A percentile compares a stretch with the other conserved stretches of the same genome.
Conservation (phyloP, 2,113 vertebrate species). For the Ellobius talpinus region DNA sequence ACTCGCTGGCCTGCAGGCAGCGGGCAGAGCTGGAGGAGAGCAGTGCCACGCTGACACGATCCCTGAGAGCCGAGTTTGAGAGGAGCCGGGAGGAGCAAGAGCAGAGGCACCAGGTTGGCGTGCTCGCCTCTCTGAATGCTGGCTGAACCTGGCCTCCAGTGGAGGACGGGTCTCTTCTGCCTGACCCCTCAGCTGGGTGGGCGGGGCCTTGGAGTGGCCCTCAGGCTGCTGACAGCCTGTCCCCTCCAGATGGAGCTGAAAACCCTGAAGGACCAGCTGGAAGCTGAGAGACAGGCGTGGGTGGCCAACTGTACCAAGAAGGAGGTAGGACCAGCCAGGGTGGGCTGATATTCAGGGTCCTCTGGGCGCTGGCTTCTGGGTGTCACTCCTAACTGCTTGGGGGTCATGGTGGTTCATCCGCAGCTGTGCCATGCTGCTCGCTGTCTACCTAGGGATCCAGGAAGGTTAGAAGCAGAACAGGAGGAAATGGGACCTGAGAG, state of each 20-base stretch:
- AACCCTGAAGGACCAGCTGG: slow-evolving; percentile 90
- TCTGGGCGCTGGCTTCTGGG: accelerated
- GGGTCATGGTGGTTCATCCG: background rate
- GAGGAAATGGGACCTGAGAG: background rate
- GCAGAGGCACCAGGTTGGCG: slow-evolving; percentile 91
- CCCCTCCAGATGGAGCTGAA: slow-evolving; percentile 88
- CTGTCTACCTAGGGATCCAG: accelerated
- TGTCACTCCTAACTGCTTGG: accelerated
- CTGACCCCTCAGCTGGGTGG: background rate
- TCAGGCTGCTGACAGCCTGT: background rate
- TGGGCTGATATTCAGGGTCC: accelerated
- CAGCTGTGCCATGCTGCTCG: background rate
- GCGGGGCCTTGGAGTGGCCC: background rate
- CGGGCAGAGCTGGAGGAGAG: slow-evolving; percentile 92
- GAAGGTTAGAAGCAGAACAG: background rate
- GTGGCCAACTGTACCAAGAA: slow-evolving; percentile 94
- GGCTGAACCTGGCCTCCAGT: no score
- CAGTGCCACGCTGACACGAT: slow-evolving; percentile 86
- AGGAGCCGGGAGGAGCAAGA: slow-evolving; percentile 94
- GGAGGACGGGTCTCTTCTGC: background rate
- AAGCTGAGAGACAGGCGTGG: slow-evolving; percentile 94
- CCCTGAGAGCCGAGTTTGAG: slow-evolving; percentile 91
- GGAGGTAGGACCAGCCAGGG: slow-evolving; percentile 87
- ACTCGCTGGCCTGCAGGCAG: slow-evolving; percentile 88
- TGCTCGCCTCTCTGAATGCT: background rate